Base-by-base conservation (phyloP, 2,113 vertebrate species). In the Lynx canadensis region DNA sequence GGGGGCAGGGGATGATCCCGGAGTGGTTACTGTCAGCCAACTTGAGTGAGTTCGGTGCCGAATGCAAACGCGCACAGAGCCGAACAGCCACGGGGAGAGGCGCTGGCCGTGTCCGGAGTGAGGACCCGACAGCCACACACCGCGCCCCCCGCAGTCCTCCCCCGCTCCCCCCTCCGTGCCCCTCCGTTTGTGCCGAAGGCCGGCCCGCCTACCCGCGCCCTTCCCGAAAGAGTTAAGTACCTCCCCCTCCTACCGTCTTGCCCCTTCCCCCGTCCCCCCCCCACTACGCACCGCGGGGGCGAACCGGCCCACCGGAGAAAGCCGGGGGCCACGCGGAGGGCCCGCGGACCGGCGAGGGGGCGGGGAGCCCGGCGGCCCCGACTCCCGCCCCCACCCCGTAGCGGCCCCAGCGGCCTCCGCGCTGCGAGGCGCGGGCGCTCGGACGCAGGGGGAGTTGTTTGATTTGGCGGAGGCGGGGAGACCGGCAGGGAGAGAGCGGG, bases 391-490 rank as follows among this genome's bases (percentile, higher is more conserved):
- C 97, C 89, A 94, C 96, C 96, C 95, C 95, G 94, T 89, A 69
- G 87, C 89, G 69, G 98, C 95, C 96, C 97, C 98, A 97, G 96
- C 98, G 97, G 98, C 98, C 97, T 95, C 94, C 93, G 96, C 86
- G 96, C 97, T 16, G 48, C 76, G 4, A 81, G 86, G 88, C 97
- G 97, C 98, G 86, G 82, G 93, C 89, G 95, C 94, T 97, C 63
- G 94, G 91, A 89, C 95, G 41, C 94, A 38, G 83, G 68, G 97
- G 95, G 97, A 98, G 96, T 85, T 97, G 96, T 98, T 99, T 99
- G 98, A 97, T 98, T 99, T 99, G 98, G 99, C 98, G 93, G 48
- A 60, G 94, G 96, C 96, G 57, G 76, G 92, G 87, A 88, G 82
- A 73, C 80, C 36, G 76, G 95, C 50, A 12, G 45, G 78, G 80